Evolutionary conservation across 2,888 invertebrate genomes (phyloP), one percentile per base, ranked within the genome.

Genomic region (Ochropleura plecta): DNA sequence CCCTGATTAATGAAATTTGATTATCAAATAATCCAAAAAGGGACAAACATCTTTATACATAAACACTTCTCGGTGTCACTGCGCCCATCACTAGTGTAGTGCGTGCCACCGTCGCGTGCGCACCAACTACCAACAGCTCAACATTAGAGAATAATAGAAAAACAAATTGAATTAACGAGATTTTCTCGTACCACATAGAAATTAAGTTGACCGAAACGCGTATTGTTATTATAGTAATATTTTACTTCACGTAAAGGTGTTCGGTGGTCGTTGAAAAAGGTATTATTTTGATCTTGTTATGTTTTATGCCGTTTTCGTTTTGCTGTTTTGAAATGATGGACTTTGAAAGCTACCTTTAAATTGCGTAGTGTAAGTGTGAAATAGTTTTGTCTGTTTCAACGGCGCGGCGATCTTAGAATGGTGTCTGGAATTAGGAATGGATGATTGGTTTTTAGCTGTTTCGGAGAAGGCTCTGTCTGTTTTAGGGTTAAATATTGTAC

Each of bases 131-230:
- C 83, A 85, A 87, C 89, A 77, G 80, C 82, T 74, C 60, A 71
- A 81, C 86, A 86, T 90, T 89, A 89, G 83, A 87, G 85, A 78
- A 87, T 84, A 80, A 86, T 84, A 84, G 85, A 88, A 88, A 89
- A 89, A 89, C 88, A 88, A 88, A 91, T 90, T 88, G 90, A 90
- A 89, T 90, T 90, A 91, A 89, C 88, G 83, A 88, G 88, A 84
- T 90, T 90, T 89, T 87, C 88, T 86, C 87, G 83, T 81, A 88
- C 82, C 84, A 82, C 89, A 85, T 85, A 82, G 81, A 84, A 88
- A 89, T 88, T 78, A 88, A 81, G 84, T 84, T 77, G 80, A 71
- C 82, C 82, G 57, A 81, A 72, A 63, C 70, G 57, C 5, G 68
- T 74, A 76, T 70, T 86, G 82, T 85, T 83, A 86, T 87, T 83